Base-by-base conservation (phyloP, 2,888 invertebrate genomes). In the Busseola fusca region DNA sequence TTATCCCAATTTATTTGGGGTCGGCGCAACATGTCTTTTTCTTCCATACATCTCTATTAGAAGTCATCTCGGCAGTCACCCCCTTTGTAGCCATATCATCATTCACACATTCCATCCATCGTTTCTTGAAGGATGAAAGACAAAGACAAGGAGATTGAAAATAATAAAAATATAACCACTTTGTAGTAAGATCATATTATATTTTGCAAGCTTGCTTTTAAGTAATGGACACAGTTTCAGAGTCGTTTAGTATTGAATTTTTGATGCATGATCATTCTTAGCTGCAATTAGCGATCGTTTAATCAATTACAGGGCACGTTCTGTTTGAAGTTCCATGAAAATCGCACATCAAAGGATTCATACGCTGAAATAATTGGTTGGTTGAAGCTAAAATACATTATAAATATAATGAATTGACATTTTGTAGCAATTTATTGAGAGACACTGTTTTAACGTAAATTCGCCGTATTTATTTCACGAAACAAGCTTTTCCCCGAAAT, bases 251-350 rank as follows among this genome's bases (percentile, higher is more conserved):
- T 14, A 58, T 56, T 67, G 45, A 74, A 82, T 80, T 42, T 72
- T 65, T 72, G 40, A 65, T 68, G 48, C 52, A 30, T 52, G 69
- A 78, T 77, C 57, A 84, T 69, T 72, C 64, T 64, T 56, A 57
- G 56, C 56, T 64, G 64, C 81, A 84, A 86, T 86, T 81, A 86
- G 59, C 65, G 16, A 73, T 72, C 84, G 63, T 86, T 86, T 78
- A 76, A 79, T 78, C 84, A 88, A 89, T 88, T 87, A 89, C 81
- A 88, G 83, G 82, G 85, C 73, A 76, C 42, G 64, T 58, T 63
- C 59, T 72, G 75, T 86, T 84, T 82, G 77, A 84, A 77, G 64
- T 79, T 74, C 70, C 66, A 27, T 78, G 72, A 79, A 85, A 77
- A 70, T 76, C 66, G 48, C 48, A 80, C 70, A 72, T 78, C 76